Conservation (phyloP, 2,797 vertebrate species). For the Eulemur rubriventer region DNA sequence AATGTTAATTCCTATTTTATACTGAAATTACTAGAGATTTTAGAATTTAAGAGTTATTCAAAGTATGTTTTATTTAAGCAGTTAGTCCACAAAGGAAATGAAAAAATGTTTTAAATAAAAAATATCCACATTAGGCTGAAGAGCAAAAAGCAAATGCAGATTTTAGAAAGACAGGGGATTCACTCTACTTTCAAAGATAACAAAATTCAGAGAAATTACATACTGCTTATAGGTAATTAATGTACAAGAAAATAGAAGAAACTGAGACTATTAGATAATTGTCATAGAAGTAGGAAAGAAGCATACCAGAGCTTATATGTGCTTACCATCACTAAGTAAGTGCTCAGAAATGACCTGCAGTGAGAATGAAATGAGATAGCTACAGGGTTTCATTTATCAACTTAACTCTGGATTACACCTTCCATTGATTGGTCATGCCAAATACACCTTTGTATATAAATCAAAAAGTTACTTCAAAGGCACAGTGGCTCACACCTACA, state of each 20-base stretch:
- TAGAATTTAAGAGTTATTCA: not conserved
- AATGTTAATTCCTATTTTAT: conserved; percentile 3
- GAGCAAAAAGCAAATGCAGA: not conserved
- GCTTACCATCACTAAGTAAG: not conserved
- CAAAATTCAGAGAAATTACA: not conserved
- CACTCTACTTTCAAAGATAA: conserved; percentile 11
- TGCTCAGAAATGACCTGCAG: not conserved
- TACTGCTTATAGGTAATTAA: not conserved
- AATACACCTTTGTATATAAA: not conserved
- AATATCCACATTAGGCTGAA: not conserved
- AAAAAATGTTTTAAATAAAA: conserved; percentile 44
- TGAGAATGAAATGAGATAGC: not conserved
- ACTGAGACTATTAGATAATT: not conserved
- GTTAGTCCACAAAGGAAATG: conserved; percentile 12
- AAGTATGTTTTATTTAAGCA: conserved; percentile 11
- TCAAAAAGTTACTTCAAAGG: not conserved
- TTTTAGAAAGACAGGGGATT: not conserved
- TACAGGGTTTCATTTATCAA: not conserved
- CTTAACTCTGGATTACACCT: not conserved
- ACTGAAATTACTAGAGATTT: conserved; percentile 7
- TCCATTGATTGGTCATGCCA: not conserved
- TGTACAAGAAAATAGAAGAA: not conserved
- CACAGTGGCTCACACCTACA: too few species aligned
- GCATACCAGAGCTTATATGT: not conserved
- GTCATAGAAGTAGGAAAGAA: not conserved